Evolutionary conservation across 2,113 vertebrate genomes (phyloP), one percentile per base, ranked within the genome.

Genomic region (Myotis brandtii): DNA sequence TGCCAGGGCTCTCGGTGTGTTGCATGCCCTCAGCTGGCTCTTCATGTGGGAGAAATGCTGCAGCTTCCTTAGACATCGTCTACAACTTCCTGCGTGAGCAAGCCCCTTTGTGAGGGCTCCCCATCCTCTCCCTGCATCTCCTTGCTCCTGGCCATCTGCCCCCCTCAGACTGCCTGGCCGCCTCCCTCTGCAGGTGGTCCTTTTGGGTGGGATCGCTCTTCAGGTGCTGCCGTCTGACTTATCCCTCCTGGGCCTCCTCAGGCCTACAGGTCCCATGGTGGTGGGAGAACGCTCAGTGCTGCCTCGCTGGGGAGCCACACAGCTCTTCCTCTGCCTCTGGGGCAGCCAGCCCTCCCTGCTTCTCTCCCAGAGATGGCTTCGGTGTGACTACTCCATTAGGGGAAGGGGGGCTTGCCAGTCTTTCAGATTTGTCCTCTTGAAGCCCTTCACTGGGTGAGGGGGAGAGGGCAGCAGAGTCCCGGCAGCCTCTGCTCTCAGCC

Each of bases 11-110:
- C 20, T 23, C 17, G 9, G 16, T 25, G 25, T 17, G 32, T 9
- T 2, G 0, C 0, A 0, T 18, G 62, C 37, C 9, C 56, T 9
- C 25, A 25, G 6, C 34, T 11, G 37, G 30, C 59, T 34, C 13
- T 54, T n/a, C 59, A 59, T 30, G 59, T 1, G 18, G 46, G 56
- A 20, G 6, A 66, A 20, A 27, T 10, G 12, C 54, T 4, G 21
- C 2, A 2, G 10, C 20, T 34, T 76, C 72, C 16, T 56, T n/a
- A 50, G 52, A 79, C 6, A 12, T n/a, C 37, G 23, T 18, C 9
- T 3, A 13, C 54, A 73, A 18, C 70, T 23, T 91, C 27, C 27
- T 17, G 62, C 3, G 2, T 1, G 5, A 52, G 14, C 9, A 16
- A 56, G 52, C 16, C 17, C 1, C 5, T 76, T 25, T 43, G 11